Evolutionary conservation across 2,113 vertebrate species (phyloP), one percentile per base, ranked within the genome.

Genomic region (Oxyura jamaicensis): DNA sequence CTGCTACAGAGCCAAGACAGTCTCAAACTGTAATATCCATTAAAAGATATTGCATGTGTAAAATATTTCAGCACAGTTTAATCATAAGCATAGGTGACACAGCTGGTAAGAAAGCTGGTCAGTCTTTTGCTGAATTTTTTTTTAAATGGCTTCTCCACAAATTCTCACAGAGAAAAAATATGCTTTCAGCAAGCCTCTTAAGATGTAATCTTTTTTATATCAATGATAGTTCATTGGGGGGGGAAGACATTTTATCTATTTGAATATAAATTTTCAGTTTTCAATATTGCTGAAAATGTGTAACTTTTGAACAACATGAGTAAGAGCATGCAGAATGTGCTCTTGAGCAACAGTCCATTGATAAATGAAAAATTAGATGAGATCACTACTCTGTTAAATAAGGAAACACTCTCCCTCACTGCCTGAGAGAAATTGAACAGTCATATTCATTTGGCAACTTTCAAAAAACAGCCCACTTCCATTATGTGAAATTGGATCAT

Each of bases 181-280:
- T 41, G 7, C 33, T 86, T 92, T 80, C 63, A 59, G 55, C 33
- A 88, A 86, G 50, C 25, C 8, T 83, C 36, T 80, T 74, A 67
- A 71, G 74, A 83, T 59, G 42, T 48, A 58, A 88, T 83, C 10
- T 50, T 81, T 19, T 53, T 88, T 35, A 55, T 81, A 92, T 88
- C 60, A 52, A 16, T 36, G 67, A 55, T 58, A 86, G 88, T 63
- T 50, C 83, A 88, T 17, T 86, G 65, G 55, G 33, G 20, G 20
- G 21, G 21, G 21, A 22, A 22, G 46, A 48, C 46, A 48, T 48
- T 48, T 5, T 48, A 48, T 21, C 53, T 66, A 19, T 81, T 75
- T 90, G 63, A 53, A 86, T 35, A 83, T 92, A 84, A 84, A 90
- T 78, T 72, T 78, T 86, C 35, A 65, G 95, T 94, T 94, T 63